Evolutionary conservation across 1,140 invertebrate species (phyloP), one percentile per base, ranked within the genome.

Genomic region (Trachymyrmex septentrionalis): DNA sequence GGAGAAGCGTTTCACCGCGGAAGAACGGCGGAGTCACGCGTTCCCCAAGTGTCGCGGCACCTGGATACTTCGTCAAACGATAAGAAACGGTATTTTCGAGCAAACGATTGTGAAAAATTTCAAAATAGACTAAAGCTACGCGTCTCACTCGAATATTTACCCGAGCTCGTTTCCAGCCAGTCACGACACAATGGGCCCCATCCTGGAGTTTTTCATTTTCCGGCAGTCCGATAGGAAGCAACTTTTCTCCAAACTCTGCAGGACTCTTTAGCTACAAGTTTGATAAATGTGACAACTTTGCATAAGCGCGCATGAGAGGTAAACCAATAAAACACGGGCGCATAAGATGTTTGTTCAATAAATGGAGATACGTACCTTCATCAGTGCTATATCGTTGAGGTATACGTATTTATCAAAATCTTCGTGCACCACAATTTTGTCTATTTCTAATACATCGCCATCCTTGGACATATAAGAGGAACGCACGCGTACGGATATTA

Each of bases 141-240:
- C n/a, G 48, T 57, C 53, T 73, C 71, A 53, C 50, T 19, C 21
- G 64, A 44, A 19, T 44, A 88, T 71, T 88, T 88, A 55, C 91
- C 66, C 19, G n/a, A 3, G 38, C 93, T 90, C 59, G 92, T 12
- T 96, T 96, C 96, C 96, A 97, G 6, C 96, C 96, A 14, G 95
- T 93, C 10, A 96, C 95, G 3, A 92, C 92, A 0, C 94, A 95
- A 48, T 78, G 64, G 34, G 92, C 87, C 44, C 94, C 95, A 75
- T 89, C 88, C n/a, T 55, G 19, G 5, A 90, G 14, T 24, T 75
- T 27, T 76, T 90, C 81, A 27, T 90, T 88, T 24, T 75, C 71
- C 1, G 93, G 93, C 4, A 95, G 69, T 12, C 69, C 78, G 55
- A 94, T 92, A 7, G 93, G 89, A 38, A 92, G 90, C 14, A 95